Percentiles rank a stretch among this genome's conserved stretches.
Conservation (phyloP, 2,797 vertebrate species). For the Onychomys torridus region DNA sequence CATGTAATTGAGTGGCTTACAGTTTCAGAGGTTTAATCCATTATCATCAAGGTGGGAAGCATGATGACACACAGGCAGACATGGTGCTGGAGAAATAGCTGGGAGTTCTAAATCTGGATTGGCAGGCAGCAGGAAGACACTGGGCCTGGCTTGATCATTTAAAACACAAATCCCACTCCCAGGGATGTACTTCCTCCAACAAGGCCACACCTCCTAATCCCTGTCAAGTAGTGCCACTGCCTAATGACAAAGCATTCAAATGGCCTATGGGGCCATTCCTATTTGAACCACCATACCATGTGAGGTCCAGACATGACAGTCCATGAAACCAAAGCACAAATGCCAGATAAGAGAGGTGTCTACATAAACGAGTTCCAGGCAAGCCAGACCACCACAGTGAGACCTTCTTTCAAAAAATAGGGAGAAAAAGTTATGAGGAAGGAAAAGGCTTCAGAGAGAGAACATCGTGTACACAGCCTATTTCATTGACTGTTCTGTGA, state of each 20-base stretch:
- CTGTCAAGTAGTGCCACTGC: not conserved
- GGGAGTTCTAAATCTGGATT: not conserved
- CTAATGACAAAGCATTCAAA: not conserved
- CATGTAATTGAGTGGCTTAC: not conserved
- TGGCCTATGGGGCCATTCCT: not conserved
- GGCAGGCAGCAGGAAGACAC: not conserved
- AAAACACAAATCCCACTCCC: not conserved
- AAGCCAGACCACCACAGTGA: not conserved
- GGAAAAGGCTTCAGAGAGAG: not conserved
- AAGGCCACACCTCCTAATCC: not conserved
- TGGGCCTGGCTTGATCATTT: not conserved
- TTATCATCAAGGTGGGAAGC: not conserved
- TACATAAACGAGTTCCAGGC: not conserved
- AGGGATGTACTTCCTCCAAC: not conserved
- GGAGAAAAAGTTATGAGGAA: not conserved
- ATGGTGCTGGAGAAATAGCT: not conserved
- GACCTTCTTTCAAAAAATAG: no score
- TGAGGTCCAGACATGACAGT: not conserved
- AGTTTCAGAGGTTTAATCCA: not conserved
- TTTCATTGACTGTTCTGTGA: not conserved
- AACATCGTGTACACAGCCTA: not conserved
- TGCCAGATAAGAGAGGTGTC: not conserved
- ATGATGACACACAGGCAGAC: not conserved
- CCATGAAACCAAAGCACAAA: constrained; percentile 7
- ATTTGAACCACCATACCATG: not conserved